Evolutionary conservation across 2,113 vertebrate genomes (phyloP).

Genomic region (Riparia riparia): DNA sequence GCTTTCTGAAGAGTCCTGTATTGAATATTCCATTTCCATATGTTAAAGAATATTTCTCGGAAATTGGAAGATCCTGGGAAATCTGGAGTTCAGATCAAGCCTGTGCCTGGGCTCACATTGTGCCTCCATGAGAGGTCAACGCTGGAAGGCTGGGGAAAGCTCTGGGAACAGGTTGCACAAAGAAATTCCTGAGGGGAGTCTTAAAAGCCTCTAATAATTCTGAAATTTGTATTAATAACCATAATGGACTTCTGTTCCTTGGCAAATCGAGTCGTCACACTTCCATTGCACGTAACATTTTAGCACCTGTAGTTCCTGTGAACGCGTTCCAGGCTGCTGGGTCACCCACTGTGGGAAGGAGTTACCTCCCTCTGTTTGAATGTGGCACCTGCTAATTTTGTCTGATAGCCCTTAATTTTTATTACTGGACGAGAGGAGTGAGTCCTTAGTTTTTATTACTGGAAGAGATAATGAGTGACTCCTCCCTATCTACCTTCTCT

Average conservation of each 20-base stretch:
- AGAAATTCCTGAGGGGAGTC: not conserved
- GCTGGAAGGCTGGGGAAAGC: not conserved
- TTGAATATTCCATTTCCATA: not conserved
- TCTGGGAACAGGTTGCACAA: not conserved
- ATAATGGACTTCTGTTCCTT: not conserved
- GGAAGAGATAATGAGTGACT: not conserved
- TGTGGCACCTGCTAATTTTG: not conserved
- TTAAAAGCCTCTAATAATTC: not conserved
- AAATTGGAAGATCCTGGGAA: not conserved
- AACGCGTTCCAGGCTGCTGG: not conserved
- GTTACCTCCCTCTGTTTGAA: not conserved
- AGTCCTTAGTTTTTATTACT: not conserved
- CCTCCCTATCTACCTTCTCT: not conserved
- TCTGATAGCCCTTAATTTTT: not conserved
- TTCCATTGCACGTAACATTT: fast-evolving
- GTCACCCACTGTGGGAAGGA: not conserved
- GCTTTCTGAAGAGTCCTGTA: not conserved
- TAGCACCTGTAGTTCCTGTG: not conserved
- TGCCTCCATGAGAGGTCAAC: not conserved
- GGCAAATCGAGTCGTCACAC: fast-evolving
- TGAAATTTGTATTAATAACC: not conserved
- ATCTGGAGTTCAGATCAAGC: not conserved
- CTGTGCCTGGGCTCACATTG: not conserved
- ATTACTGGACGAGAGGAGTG: not conserved
- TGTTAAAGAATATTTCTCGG: not conserved